Base-by-base conservation (phyloP, 2,888 invertebrate genomes). In the Tachina lurida region DNA sequence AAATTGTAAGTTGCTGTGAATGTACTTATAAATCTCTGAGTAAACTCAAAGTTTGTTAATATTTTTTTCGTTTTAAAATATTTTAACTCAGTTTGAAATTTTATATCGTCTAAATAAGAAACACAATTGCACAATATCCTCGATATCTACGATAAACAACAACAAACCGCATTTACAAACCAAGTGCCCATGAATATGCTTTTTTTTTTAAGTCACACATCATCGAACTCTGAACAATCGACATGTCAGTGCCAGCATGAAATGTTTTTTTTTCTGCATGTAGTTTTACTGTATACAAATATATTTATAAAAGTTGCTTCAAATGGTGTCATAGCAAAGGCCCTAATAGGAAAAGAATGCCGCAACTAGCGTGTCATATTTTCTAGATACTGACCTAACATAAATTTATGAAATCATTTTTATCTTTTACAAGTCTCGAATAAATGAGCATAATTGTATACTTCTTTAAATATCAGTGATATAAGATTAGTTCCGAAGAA, bases 241-340 rank as follows among this genome's bases (percentile, higher is more conserved):
- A 84, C 74, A 87, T 82, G 87, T 84, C 84, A 87, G 73, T 74
- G 67, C 78, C 80, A 86, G 80, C 49, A 70, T 52, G 39, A 77
- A 81, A 82, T 63, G 63, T 31, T 31, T 31, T 31, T 49, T 52
- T 63, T 47, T 45, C 15, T 62, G 22, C 60, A 52, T 43, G 22
- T 4, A 54, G 22, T 58, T 73, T 12, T 47, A 56, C 22, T 22
- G 4, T 49, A n/a, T 65, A 31, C 43, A 58, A 22, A 45, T 45
- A 15, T 54, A 13, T 17, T 39, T n/a, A 19, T 68, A 19, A 15
- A n/a, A 31, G 17, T 17, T 47, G 31, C 9, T 45, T 15, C 8
- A 70, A 56, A n/a, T 22, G 10, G 43, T 56, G n/a, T 19, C n/a
- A 0, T 13, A 8, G 7, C 5, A 17, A 19, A 45, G 63, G 43